Evolutionary conservation across 2,888 invertebrate species (phyloP).

Genomic region (Pyrrhosoma nymphula): DNA sequence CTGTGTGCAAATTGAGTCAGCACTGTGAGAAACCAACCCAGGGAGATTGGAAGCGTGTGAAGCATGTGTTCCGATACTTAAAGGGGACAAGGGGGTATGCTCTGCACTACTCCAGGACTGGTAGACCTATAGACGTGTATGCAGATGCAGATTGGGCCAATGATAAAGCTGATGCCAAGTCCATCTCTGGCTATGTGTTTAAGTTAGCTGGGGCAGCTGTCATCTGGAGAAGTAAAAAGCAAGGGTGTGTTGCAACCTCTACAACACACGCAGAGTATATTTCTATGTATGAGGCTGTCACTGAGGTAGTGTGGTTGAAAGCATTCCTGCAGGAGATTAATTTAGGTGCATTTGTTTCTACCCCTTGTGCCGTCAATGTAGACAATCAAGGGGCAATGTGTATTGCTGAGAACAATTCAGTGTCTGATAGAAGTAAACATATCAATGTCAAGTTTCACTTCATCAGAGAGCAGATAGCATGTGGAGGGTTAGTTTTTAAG

Average conservation of each 20-base stretch:
- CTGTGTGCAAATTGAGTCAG: slow-evolving; percentile 33
- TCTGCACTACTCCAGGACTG: not conserved
- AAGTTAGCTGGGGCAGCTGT: slow-evolving; percentile 43
- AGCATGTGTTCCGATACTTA: slow-evolving; percentile 27
- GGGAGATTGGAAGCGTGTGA: not conserved
- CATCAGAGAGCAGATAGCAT: slow-evolving; percentile 1
- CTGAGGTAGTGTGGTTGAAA: not conserved
- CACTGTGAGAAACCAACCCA: not conserved
- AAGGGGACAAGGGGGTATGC: not conserved
- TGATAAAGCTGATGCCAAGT: slow-evolving; percentile 25
- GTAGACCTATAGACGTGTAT: not conserved
- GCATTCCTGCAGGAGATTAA: not conserved
- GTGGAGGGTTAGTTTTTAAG: not conserved
- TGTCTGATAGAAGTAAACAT: slow-evolving; percentile 8
- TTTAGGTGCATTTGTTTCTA: not conserved
- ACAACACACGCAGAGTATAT: slow-evolving; percentile 15
- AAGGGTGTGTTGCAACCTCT: slow-evolving; percentile 29
- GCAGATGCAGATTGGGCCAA: slow-evolving; percentile 34
- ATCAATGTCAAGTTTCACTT: slow-evolving; percentile 19
- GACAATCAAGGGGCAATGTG: not conserved
- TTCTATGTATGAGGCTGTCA: not conserved
- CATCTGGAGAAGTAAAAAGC: not conserved
- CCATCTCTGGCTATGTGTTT: slow-evolving; percentile 21
- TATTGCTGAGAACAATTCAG: slow-evolving; percentile 25
- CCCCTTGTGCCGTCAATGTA: not conserved